Evolutionary conservation across 2,888 invertebrate species (phyloP), one percentile per base, ranked within the genome.

Genomic region (Axea sp.): DNA sequence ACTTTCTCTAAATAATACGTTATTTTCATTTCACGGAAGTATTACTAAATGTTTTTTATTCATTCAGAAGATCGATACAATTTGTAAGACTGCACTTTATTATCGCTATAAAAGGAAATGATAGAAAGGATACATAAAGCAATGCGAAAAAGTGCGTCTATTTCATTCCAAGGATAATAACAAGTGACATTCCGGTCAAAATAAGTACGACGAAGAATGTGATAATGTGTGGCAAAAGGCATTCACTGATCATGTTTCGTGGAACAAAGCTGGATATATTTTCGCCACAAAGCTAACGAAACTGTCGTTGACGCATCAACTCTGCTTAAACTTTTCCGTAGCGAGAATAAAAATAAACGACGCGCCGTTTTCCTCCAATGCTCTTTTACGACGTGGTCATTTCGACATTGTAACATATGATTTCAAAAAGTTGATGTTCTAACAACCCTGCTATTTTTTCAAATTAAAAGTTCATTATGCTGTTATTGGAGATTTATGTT

Each of bases 261-360:
- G 35, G 26, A 28, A 30, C 19, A 19, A 24, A 19, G 14, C 30
- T 30, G 53, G 37, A 73, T 73, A 76, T 74, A 75, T 69, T 77
- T 73, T 72, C 45, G 67, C 73, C 69, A 59, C 57, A 41, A 30
- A 24, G 51, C 71, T 78, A 77, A 78, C 76, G 74, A 79, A 80
- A 78, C 77, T 65, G 78, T 78, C 79, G 78, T 78, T 79, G 55
- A 35, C 55, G 37, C 65, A 65, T 65, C 65, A 65, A 67, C 57
- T 67, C 67, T 57, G 45, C 57, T 67, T 67, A 67, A 67, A 67
- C 67, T 47, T 43, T 65, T 45, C 65, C 45, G 37, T 14, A 49
- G 57, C 57, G 57, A 28, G 47, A 37, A 67, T 67, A 67, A 67
- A 67, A 67, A 57, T 67, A 47, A 67, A 67, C 49, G 67, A 67